A percentile compares a stretch with the other conserved stretches of the same genome.
These are phyloP conservation scores for Salvelinus alpinus DNA, from an alignment of 2,113 vertebrate species.

Conservation along the genomic window DNA sequence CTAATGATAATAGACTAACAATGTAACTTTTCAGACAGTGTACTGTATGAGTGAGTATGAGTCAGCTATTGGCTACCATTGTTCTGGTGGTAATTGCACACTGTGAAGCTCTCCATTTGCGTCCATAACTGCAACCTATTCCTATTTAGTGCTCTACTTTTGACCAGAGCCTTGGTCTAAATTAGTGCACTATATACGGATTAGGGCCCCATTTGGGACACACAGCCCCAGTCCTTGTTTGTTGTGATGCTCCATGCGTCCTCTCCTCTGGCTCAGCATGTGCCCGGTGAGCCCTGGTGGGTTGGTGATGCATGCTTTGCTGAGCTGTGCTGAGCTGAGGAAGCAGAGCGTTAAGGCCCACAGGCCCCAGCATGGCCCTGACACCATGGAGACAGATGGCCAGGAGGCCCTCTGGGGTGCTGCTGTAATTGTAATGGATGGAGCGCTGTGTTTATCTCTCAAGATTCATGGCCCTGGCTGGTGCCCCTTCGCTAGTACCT, in stretches of 20 bases:
- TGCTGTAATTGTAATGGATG: constrained; percentile 57
- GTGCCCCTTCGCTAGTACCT: no score
- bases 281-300: constrained; percentile 8
- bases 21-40: neutral
- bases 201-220: no score
- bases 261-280: constrained; percentile 12
- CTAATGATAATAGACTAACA: neutral
- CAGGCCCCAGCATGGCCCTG: constrained; percentile 19
- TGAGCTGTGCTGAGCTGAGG: neutral
- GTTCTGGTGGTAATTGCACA: no score
- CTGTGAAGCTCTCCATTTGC: neutral
- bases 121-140: neutral
- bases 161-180: neutral
- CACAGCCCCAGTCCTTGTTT: no score
- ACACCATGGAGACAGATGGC: constrained; percentile 52
- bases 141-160: constrained; percentile 8
- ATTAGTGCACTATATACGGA: neutral
- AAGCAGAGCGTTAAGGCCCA: constrained; percentile 6
- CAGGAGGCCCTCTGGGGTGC: constrained; percentile 34
- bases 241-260: neutral
- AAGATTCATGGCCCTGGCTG: constrained; percentile 46
- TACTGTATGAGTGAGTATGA: neutral
- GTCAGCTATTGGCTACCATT: neutral
- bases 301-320: constrained; percentile 2
- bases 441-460: constrained; percentile 47